Conservation (phyloP, 2,113 vertebrate genomes). For the Amazona vittata region DNA sequence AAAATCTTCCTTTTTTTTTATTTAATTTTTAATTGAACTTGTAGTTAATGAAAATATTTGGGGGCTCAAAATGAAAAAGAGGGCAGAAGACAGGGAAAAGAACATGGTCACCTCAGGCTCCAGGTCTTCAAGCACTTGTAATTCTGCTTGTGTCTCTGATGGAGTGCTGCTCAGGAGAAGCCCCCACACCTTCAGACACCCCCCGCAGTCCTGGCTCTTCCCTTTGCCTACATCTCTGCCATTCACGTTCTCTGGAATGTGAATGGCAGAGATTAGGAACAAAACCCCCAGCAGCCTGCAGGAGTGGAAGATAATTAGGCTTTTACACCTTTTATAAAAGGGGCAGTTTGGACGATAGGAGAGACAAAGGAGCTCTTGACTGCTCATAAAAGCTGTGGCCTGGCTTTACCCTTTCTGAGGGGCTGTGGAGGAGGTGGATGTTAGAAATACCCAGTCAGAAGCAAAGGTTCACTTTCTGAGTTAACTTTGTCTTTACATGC, state of each 20-base stretch:
- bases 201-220: neutral
- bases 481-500: neutral
- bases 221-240: neutral
- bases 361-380: neutral
- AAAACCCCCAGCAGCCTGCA: neutral
- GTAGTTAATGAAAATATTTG: neutral
- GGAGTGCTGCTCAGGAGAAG: neutral
- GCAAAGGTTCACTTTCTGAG: neutral
- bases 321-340: neutral
- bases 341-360: neutral
- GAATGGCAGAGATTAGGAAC: neutral
- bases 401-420: neutral
- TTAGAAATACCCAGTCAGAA: neutral
- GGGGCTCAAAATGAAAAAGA: neutral
- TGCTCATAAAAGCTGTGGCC: neutral
- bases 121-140: neutral
- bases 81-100: neutral
- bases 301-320: neutral
- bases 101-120: accelerated
- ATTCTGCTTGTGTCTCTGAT: neutral
- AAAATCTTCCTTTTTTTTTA: neutral
- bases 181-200: no score
- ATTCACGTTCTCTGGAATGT: neutral
- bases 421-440: neutral
- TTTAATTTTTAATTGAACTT: neutral